These are phyloP conservation scores for Saturnia pavonia DNA, from an alignment of 2,888 invertebrate species.

Conservation along the genomic window DNA sequence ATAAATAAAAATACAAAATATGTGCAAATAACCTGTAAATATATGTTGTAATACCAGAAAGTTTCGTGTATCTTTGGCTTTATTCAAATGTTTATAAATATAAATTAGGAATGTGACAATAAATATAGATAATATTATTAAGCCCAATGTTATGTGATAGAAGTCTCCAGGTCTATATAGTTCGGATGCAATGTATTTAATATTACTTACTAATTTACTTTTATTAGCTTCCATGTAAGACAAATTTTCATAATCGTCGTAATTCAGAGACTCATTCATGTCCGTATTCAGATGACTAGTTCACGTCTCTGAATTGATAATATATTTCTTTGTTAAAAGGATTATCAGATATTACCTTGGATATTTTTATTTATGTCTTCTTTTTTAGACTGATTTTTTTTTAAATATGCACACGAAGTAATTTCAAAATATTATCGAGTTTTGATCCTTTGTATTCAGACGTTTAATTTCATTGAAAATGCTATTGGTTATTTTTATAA, in stretches of 20 bases:
- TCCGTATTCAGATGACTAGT: not conserved
- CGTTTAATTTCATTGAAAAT: not conserved
- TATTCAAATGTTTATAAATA: not conserved
- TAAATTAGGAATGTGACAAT: constrained; percentile 1
- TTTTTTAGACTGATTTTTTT: not conserved
- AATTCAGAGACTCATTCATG: not conserved
- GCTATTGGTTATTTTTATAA: not conserved
- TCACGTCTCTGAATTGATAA: not conserved
- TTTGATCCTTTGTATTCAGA: not conserved
- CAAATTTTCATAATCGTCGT: not conserved
- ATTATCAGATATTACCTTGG: not conserved
- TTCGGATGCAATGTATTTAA: constrained; percentile 7
- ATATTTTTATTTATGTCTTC: not conserved
- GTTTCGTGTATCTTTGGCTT: constrained; percentile 27
- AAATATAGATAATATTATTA: not conserved
- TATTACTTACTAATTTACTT: not conserved
- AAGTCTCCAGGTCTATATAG: constrained; percentile 13
- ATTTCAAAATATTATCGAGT: not conserved
- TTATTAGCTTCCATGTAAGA: not conserved
- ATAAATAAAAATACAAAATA: constrained; percentile 14
- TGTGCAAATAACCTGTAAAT: constrained; percentile 18
- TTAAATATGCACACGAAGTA: not conserved
- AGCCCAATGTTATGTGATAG: not conserved
- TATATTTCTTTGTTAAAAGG: not conserved
- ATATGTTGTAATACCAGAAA: constrained; percentile 32